Conservation (phyloP, 2,797 vertebrate species). For the Tenualosa thibaudeaui region DNA sequence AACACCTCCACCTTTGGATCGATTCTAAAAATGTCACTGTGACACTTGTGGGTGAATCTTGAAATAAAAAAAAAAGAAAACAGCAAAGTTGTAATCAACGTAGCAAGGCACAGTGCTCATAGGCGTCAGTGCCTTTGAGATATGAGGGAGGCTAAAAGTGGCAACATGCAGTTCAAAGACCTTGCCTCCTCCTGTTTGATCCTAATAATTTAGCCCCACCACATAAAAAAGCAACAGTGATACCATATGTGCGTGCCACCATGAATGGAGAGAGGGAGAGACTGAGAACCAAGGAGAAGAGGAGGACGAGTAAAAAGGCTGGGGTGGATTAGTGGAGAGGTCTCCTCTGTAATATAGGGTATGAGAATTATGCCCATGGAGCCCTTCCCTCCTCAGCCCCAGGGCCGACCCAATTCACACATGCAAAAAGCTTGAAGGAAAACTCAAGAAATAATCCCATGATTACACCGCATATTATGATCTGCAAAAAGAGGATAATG, state of each 20-base stretch:
- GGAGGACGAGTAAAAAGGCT: constrained; percentile 27
- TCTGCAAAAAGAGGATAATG: constrained; percentile 48
- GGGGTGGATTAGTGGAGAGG: constrained; percentile 38
- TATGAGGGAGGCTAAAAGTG: constrained; percentile 25
- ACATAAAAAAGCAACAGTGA: constrained; percentile 19
- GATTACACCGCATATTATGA: constrained; percentile 45
- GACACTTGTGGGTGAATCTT: constrained; percentile 25
- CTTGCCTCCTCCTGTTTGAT: constrained; percentile 30
- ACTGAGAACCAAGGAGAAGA: neutral
- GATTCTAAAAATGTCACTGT: constrained; percentile 10
- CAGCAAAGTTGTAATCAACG: neutral
- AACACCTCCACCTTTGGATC: neutral
- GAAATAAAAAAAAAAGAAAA: neutral
- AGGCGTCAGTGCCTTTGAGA: neutral
- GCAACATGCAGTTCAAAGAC: constrained; percentile 14
- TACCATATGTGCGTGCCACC: constrained; percentile 31
- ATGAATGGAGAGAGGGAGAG: constrained; percentile 28
- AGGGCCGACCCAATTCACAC: constrained; percentile 48
- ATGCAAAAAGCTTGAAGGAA: constrained; percentile 36
- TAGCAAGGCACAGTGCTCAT: neutral
- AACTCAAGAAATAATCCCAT: constrained; percentile 41
- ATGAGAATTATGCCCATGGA: constrained; percentile 44
- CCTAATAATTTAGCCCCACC: constrained; percentile 12
- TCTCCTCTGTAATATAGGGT: constrained; percentile 48
- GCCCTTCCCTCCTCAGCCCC: constrained; percentile 44